Evolutionary conservation across 2,113 vertebrate genomes (phyloP).

Genomic region (Saguinus imperator): DNA sequence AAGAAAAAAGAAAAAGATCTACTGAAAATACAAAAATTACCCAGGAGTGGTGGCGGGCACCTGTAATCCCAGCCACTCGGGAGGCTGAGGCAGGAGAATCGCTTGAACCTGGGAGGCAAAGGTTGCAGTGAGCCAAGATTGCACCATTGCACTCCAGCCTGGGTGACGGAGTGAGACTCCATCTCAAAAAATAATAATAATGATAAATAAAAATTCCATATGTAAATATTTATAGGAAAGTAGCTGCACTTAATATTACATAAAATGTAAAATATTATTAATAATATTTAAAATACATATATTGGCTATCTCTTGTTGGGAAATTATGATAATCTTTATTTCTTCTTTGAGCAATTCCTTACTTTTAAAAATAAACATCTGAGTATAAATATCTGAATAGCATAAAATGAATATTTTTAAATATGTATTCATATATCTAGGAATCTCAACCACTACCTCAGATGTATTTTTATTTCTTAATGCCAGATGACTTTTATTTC

Average conservation of each 20-base stretch:
- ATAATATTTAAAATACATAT: constrained; percentile 8
- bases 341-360: neutral
- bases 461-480: constrained; percentile 20
- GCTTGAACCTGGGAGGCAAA: too few relatives aligned
- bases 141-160: neutral
- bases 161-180: neutral
- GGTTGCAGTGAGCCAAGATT: too few relatives aligned
- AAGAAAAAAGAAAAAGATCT: neutral
- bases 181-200: neutral
- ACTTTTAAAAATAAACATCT: constrained; percentile 31
- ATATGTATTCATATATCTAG: neutral
- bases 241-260: neutral
- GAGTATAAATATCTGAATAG: neutral
- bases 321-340: neutral
- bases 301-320: neutral
- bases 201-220: neutral
- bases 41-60: too few relatives aligned
- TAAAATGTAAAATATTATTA: constrained; percentile 32
- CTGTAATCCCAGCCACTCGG: too few relatives aligned
- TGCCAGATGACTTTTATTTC: neutral
- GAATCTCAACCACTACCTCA: neutral
- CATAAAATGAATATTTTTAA: neutral
- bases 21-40: too few relatives aligned
- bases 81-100: too few relatives aligned
- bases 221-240: neutral